Percentiles rank a stretch among this genome's conserved stretches.
Conservation (phyloP, 2,113 vertebrate species). For the Vanacampus margaritifer region DNA sequence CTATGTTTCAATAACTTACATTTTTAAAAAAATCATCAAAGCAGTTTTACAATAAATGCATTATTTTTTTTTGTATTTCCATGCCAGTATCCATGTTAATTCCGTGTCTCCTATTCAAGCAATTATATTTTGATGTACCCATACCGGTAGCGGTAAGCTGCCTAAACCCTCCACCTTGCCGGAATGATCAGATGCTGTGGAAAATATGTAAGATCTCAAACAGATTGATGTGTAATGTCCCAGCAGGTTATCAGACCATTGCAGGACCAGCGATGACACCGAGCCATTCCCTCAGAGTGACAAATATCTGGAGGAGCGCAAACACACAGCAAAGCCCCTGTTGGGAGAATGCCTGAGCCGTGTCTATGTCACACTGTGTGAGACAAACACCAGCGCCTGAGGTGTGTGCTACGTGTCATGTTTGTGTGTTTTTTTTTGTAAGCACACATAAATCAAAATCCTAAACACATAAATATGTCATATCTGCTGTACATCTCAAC, state of each 20-base stretch:
- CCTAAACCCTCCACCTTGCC: slow-evolving; percentile 10
- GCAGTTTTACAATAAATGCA: not conserved
- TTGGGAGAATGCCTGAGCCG: slow-evolving; percentile 62
- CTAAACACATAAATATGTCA: slow-evolving; percentile 18
- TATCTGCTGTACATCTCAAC: slow-evolving; percentile 15
- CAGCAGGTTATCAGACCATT: slow-evolving; percentile 48
- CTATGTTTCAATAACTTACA: not conserved
- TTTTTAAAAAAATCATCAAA: not conserved
- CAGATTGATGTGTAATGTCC: slow-evolving; percentile 28
- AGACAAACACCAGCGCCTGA: slow-evolving; percentile 51
- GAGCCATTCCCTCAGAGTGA: slow-evolving; percentile 60
- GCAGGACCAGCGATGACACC: slow-evolving; percentile 51
- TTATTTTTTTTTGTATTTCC: not conserved
- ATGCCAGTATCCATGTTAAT: not conserved
- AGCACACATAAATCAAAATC: slow-evolving; percentile 13
- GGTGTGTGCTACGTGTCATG: slow-evolving; percentile 40
- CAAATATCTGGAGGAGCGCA: slow-evolving; percentile 63
- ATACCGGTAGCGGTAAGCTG: slow-evolving; percentile 8
- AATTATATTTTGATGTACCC: slow-evolving; percentile 4
- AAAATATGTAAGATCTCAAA: slow-evolving; percentile 23
- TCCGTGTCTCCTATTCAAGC: not conserved
- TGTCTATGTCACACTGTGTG: slow-evolving; percentile 66
- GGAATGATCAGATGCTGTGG: slow-evolving; percentile 12
- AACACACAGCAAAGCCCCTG: slow-evolving; percentile 57
- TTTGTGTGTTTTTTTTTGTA: slow-evolving; percentile 27